Evolutionary conservation across 2,888 invertebrate genomes (phyloP).

Genomic region (Leptopilina drosophilae): DNA sequence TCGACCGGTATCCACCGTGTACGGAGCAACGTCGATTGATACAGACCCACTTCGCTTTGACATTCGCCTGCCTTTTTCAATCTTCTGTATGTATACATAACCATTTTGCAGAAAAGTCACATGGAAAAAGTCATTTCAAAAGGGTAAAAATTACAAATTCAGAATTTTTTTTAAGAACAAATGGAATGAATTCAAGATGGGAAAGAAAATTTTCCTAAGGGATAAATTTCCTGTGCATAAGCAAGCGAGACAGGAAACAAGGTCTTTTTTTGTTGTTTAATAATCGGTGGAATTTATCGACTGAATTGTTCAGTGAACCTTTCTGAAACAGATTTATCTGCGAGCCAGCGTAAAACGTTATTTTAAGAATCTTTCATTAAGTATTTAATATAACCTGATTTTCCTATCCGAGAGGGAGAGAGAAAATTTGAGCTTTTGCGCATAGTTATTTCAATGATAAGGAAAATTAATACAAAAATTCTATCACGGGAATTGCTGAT

Average conservation of each 20-base stretch:
- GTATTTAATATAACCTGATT: conserved; percentile 67
- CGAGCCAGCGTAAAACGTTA: conserved; percentile 57
- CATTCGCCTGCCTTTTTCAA: conserved; percentile 38
- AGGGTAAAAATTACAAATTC: too few relatives aligned
- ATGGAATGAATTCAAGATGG: too few relatives aligned
- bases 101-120: background rate
- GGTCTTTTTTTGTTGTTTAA: conserved; percentile 63
- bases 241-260: conserved; percentile 48
- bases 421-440: too few relatives aligned
- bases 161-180: too few relatives aligned
- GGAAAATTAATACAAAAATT: too few relatives aligned
- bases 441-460: too few relatives aligned
- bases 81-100: background rate
- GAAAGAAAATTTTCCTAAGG: too few relatives aligned
- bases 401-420: conserved; percentile 34
- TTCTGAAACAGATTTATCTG: conserved; percentile 50
- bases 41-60: conserved; percentile 49
- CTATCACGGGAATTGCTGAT: too few relatives aligned
- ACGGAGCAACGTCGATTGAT: conserved; percentile 68
- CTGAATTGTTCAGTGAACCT: conserved; percentile 57
- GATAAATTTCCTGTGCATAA: background rate
- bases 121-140: background rate
- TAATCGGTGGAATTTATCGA: conserved; percentile 72
- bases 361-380: conserved; percentile 71
- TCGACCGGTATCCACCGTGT: conserved; percentile 73